A percentile compares a stretch with the other conserved stretches of the same genome.
Conservation (phyloP, 2,113 vertebrate species). For the Colaptes auratus region DNA sequence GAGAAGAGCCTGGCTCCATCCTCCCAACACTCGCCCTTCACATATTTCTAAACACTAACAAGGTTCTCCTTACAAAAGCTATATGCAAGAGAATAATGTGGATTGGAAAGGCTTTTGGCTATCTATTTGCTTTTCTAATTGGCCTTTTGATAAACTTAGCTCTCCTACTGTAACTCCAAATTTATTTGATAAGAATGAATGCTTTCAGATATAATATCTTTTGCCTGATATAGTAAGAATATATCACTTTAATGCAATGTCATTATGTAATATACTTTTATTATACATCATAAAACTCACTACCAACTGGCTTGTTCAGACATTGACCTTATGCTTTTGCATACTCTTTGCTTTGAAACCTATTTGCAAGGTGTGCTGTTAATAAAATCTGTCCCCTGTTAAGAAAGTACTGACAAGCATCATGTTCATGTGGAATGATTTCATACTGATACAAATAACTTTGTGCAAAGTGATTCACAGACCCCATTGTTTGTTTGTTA, state of each 20-base stretch:
- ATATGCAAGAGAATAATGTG: background rate
- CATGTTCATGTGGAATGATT: background rate
- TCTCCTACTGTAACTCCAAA: background rate
- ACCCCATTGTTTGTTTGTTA: background rate
- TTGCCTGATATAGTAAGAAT: background rate
- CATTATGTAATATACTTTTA: background rate
- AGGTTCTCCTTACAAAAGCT: background rate
- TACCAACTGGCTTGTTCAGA: background rate
- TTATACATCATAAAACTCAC: constrained; percentile 2
- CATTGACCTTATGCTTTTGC: background rate
- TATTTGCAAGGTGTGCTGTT: background rate
- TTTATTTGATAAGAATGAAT: constrained; percentile 13
- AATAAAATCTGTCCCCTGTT: background rate
- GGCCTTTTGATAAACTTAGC: background rate
- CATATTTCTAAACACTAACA: too few species aligned
- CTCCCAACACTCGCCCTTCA: too few species aligned
- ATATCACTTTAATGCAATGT: background rate
- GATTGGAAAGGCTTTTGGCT: background rate
- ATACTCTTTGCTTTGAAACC: background rate
- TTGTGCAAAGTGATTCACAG: background rate
- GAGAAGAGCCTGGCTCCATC: too few species aligned
- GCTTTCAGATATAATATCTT: background rate
- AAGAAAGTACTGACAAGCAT: background rate
- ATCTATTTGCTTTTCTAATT: constrained; percentile 24
- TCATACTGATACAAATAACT: background rate